Conservation (phyloP, 2,888 invertebrate genomes). For the Galerucella calmariensis region DNA sequence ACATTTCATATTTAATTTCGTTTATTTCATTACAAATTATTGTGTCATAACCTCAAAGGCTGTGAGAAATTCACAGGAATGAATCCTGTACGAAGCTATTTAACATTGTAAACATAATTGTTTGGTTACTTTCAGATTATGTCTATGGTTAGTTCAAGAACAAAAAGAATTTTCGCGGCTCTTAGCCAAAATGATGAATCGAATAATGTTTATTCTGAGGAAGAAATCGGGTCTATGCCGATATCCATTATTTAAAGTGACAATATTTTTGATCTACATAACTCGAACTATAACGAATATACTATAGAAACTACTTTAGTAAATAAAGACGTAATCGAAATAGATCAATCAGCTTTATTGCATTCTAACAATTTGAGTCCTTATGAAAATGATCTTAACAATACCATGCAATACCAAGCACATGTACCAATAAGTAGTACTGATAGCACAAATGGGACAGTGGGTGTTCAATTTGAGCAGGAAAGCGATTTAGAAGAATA, state of each 20-base stretch:
- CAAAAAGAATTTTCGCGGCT: not conserved
- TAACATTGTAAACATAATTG: not conserved
- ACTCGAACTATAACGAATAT: not conserved
- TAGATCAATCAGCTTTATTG: not conserved
- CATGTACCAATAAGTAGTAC: too few relatives aligned
- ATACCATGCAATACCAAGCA: too few relatives aligned
- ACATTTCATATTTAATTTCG: too few relatives aligned
- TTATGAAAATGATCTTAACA: not conserved
- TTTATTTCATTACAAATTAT: too few relatives aligned
- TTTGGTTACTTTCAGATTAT: conserved; percentile 1
- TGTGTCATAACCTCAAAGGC: too few relatives aligned
- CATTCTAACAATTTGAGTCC: not conserved
- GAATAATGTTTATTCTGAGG: not conserved
- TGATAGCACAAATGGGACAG: too few relatives aligned
- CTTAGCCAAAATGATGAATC: not conserved
- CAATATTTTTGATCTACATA: not conserved
- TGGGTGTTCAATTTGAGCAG: too few relatives aligned
- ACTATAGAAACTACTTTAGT: not conserved
- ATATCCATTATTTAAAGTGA: not conserved
- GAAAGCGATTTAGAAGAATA: too few relatives aligned
- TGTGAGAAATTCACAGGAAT: too few relatives aligned
- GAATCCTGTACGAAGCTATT: too few relatives aligned
- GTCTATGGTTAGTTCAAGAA: not conserved
- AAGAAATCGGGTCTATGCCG: not conserved
- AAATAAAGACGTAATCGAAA: not conserved